These are phyloP conservation scores for Polietes domitor DNA, from an alignment of 2,888 invertebrate genomes.

Conservation along the genomic window DNA sequence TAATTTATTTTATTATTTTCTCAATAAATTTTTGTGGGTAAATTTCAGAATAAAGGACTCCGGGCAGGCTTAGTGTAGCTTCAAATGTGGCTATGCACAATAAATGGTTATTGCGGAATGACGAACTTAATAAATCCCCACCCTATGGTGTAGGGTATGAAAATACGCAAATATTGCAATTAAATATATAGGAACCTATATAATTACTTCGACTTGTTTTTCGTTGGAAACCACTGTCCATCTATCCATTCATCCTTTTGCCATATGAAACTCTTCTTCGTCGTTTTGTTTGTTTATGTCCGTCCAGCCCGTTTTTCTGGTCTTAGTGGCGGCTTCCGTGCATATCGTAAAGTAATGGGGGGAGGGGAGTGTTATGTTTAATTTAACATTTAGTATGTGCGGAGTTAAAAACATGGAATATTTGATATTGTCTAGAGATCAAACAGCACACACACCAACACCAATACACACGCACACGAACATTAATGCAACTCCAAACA, in stretches of 20 bases:
- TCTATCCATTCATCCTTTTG: background rate
- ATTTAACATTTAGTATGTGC: constrained; percentile 56
- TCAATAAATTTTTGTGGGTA: no score
- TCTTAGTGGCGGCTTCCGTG: constrained; percentile 5
- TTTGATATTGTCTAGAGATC: constrained; percentile 57
- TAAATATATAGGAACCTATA: no score
- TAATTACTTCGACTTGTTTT: no score
- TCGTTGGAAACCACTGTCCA: background rate
- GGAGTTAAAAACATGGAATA: constrained; percentile 39
- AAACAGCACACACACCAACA: background rate
- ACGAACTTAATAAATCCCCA: no score
- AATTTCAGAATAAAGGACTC: no score
- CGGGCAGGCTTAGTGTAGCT: no score
- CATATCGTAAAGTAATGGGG: background rate
- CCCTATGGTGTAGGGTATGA: no score
- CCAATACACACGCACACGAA: constrained; percentile 18
- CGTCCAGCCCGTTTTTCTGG: constrained; percentile 12
- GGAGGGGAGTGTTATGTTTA: constrained; percentile 43
- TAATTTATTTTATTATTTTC: no score
- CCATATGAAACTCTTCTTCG: background rate
- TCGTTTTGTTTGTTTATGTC: background rate
- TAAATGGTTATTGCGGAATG: no score
- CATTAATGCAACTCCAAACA: constrained; percentile 31
- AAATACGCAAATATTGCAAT: no score
- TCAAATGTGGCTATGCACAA: no score